A percentile compares a stretch with the other conserved stretches of the same genome.
Evolutionary conservation across 2,888 invertebrate species (phyloP).

Genomic region (Heteromyza rotundicornis): DNA sequence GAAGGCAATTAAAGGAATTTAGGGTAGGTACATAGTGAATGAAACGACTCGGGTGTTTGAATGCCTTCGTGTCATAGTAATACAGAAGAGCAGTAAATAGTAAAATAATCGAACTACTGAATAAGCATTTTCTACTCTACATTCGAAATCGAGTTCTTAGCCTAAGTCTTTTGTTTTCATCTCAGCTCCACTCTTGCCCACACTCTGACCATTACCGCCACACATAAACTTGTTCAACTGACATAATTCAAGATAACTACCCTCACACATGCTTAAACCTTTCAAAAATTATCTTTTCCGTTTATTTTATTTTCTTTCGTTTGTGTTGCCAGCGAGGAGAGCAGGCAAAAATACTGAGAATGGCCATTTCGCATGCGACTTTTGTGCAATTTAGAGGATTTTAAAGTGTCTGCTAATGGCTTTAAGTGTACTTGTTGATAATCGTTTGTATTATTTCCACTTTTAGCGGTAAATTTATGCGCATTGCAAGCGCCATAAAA

Average conservation of each 20-base stretch:
- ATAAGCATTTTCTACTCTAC: too few species aligned
- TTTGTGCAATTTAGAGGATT: background rate
- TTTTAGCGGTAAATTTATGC: background rate
- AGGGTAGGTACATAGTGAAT: too few species aligned
- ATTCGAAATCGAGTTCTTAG: slow-evolving; percentile 1
- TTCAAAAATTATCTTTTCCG: slow-evolving; percentile 43
- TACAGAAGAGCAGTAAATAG: too few species aligned
- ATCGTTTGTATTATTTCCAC: slow-evolving; percentile 27
- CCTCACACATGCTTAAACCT: slow-evolving; percentile 12
- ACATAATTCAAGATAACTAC: slow-evolving; percentile 57
- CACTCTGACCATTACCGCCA: slow-evolving; percentile 20
- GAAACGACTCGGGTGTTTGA: too few species aligned
- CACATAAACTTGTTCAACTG: slow-evolving; percentile 55
- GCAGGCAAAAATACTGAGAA: background rate
- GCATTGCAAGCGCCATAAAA: background rate
- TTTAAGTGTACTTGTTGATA: slow-evolving; percentile 55
- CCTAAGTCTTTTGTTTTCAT: slow-evolving; percentile 20
- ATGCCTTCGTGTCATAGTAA: too few species aligned
- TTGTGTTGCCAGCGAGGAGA: background rate
- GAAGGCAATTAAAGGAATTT: too few species aligned
- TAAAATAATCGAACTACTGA: too few species aligned
- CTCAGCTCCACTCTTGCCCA: slow-evolving; percentile 11
- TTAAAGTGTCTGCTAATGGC: slow-evolving; percentile 54
- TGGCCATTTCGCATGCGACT: slow-evolving; percentile 6
- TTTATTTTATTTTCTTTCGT: slow-evolving; percentile 26